These are phyloP conservation scores for Peromyscus attwateri DNA, from an alignment of 2,797 vertebrate genomes.

Conservation along the genomic window DNA sequence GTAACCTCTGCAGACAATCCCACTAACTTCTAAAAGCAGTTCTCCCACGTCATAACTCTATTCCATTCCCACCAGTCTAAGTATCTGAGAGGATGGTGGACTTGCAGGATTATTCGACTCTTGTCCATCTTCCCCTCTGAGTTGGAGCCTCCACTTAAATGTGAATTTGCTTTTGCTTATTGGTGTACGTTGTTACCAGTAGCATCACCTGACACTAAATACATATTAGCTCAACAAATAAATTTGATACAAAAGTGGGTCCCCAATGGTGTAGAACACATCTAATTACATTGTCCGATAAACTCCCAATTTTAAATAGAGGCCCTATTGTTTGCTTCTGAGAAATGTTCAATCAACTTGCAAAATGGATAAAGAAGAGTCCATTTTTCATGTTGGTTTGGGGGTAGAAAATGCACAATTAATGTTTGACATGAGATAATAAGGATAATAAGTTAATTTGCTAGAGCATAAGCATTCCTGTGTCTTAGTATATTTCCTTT, in stretches of 20 bases:
- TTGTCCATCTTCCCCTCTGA: not conserved
- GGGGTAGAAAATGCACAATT: not conserved
- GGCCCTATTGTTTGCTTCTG: slow-evolving; percentile 11
- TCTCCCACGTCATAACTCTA: no score
- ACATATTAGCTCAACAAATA: slow-evolving; percentile 58
- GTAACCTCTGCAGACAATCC: not conserved
- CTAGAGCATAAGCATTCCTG: not conserved
- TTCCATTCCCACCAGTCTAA: rapidly evolving
- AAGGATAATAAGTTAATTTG: not conserved
- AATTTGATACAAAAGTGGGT: slow-evolving; percentile 37
- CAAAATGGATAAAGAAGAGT: not conserved
- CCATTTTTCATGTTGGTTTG: not conserved
- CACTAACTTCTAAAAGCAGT: not conserved
- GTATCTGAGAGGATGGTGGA: not conserved
- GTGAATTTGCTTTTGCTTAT: not conserved
- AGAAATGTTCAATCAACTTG: not conserved
- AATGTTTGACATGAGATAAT: not conserved
- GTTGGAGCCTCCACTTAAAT: not conserved
- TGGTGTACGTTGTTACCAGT: not conserved
- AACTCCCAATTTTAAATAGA: slow-evolving; percentile 37
- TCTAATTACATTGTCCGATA: slow-evolving; percentile 51
- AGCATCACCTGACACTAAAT: not conserved
- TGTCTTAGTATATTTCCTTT: not conserved
- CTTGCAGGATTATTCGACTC: not conserved
- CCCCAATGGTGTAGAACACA: not conserved